A percentile compares a stretch with the other conserved stretches of the same genome.
Evolutionary conservation across 2,113 vertebrate genomes (phyloP).

Genomic region (Neolamprologus ventralis): DNA sequence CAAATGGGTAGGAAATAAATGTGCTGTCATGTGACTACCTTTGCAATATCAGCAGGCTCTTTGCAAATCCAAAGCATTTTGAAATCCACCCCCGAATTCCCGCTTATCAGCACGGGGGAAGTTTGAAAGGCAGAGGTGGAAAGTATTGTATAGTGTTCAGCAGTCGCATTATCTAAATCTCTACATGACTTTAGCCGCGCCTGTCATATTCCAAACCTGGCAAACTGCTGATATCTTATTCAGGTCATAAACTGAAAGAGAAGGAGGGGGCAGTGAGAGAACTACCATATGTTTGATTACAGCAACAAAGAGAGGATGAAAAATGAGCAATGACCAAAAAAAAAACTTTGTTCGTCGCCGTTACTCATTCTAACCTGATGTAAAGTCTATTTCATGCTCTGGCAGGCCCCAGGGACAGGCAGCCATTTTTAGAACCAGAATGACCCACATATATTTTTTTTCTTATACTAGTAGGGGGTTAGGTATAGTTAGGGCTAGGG

Average conservation of each 20-base stretch:
- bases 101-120: constrained; percentile 38
- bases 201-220: constrained; percentile 47
- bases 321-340: constrained; percentile 44
- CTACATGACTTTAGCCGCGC: constrained; percentile 34
- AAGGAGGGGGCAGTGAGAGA: background rate
- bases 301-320: constrained; percentile 44
- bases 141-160: constrained; percentile 24
- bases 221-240: constrained; percentile 66
- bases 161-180: constrained; percentile 60
- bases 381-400: constrained; percentile 74
- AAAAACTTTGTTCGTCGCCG: constrained; percentile 31
- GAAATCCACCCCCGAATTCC: constrained; percentile 35
- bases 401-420: constrained; percentile 41
- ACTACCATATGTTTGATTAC: constrained; percentile 44
- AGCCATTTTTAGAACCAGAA: constrained; percentile 59
- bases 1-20: constrained; percentile 28
- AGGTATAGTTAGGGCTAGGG: constrained; percentile 37
- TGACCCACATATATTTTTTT: constrained; percentile 64
- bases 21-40: constrained; percentile 33
- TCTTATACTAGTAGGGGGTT: background rate
- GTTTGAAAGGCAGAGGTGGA: constrained; percentile 52
- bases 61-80: constrained; percentile 24
- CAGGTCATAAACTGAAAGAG: constrained; percentile 46
- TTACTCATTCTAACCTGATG: constrained; percentile 56
- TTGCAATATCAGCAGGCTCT: constrained; percentile 10